These are phyloP conservation scores for Seriola quinqueradiata DNA, from an alignment of 2,113 vertebrate species.

Conservation along the genomic window DNA sequence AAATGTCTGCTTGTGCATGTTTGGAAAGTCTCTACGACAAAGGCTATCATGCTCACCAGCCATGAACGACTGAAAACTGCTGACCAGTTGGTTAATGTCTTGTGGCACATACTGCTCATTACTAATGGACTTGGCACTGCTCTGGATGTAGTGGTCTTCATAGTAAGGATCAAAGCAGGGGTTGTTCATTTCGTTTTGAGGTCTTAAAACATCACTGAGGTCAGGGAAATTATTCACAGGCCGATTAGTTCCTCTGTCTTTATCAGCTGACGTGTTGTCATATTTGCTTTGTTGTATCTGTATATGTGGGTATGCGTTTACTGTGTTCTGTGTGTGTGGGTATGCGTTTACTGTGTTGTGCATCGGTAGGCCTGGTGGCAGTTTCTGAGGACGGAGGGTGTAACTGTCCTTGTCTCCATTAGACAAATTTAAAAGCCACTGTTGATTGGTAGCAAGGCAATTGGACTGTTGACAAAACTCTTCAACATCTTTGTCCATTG, in stretches of 20 bases:
- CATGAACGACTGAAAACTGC: conserved; percentile 68
- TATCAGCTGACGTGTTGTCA: conserved; percentile 39
- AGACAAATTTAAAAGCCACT: conserved; percentile 61
- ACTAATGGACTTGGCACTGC: conserved; percentile 35
- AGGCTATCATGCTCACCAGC: conserved; percentile 48
- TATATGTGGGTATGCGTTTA: conserved; percentile 1
- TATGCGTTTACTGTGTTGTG: conserved; percentile 41
- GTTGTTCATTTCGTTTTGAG: conserved; percentile 56
- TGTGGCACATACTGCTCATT: conserved; percentile 55
- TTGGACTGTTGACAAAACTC: conserved; percentile 59
- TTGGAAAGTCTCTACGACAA: conserved; percentile 54
- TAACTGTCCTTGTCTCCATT: conserved; percentile 62
- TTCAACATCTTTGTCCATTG: conserved; percentile 69
- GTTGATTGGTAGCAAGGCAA: conserved; percentile 58
- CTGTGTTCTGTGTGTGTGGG: conserved; percentile 25
- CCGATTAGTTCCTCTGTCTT: conserved; percentile 45
- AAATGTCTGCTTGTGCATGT: conserved; percentile 57
- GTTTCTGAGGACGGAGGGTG: conserved; percentile 36
- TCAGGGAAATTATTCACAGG: conserved; percentile 51
- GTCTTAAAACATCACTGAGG: conserved; percentile 48
- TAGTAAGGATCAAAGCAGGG: conserved; percentile 52
- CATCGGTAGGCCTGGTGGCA: conserved; percentile 69
- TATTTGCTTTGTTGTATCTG: conserved; percentile 54
- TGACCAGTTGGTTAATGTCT: conserved; percentile 71
- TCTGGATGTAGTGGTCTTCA: conserved; percentile 51